Evolutionary conservation across 2,888 invertebrate genomes (phyloP).

Genomic region (Trypoxylon attenuatum): DNA sequence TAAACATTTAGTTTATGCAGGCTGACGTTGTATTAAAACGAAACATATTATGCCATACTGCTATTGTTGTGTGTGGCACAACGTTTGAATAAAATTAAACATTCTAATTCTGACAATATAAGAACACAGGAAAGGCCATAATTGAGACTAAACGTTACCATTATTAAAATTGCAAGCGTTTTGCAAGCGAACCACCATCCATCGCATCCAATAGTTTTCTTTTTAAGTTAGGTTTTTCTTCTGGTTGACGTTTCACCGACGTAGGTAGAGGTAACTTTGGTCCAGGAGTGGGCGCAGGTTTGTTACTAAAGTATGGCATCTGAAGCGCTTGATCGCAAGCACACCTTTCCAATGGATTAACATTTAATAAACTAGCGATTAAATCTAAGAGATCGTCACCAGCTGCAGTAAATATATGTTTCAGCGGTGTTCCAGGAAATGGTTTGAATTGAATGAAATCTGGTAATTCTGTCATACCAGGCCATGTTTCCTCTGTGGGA

Average conservation of each 20-base stretch:
- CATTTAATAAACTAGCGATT: constrained; percentile 83
- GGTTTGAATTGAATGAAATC: constrained; percentile 96
- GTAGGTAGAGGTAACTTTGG: constrained; percentile 88
- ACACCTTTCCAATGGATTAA: constrained; percentile 89
- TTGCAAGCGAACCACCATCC: constrained; percentile 82
- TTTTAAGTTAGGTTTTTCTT: constrained; percentile 84
- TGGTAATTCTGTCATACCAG: constrained; percentile 85
- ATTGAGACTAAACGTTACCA: constrained; percentile 28
- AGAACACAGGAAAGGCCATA: background rate
- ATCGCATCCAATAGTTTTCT: constrained; percentile 84
- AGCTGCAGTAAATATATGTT: constrained; percentile 96
- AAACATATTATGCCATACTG: no score
- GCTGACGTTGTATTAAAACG: no score
- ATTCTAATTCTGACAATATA: no score
- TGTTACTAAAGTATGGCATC: constrained; percentile 93
- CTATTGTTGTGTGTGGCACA: no score
- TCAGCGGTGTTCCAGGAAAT: constrained; percentile 88
- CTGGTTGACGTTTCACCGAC: constrained; percentile 78
- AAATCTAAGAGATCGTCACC: constrained; percentile 92
- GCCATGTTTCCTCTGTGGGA: constrained; percentile 95
- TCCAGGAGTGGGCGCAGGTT: constrained; percentile 91
- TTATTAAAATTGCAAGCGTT: constrained; percentile 80
- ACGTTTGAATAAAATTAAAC: no score
- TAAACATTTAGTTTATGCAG: no score
- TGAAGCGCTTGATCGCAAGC: constrained; percentile 89